Evolutionary conservation across 2,113 vertebrate genomes (phyloP).

Genomic region (Daphoenositta chrysoptera): DNA sequence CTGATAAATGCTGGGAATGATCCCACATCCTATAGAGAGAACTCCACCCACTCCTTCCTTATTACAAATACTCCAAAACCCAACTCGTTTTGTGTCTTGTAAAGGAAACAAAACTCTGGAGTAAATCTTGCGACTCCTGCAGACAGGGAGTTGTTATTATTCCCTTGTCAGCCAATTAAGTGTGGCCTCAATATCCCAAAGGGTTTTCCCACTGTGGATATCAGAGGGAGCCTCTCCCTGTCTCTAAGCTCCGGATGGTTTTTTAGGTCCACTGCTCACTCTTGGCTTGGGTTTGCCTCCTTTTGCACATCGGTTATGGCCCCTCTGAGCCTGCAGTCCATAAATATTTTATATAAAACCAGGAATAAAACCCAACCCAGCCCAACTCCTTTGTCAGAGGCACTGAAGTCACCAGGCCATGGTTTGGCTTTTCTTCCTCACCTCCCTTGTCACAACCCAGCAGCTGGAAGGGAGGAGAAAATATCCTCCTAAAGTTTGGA

Average conservation of each 20-base stretch:
- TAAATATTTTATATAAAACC: background rate
- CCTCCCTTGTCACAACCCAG: background rate
- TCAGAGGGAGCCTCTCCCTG: background rate
- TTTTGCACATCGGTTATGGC: background rate
- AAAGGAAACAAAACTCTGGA: background rate
- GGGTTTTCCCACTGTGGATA: fast-evolving
- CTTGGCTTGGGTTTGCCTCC: background rate
- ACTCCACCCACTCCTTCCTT: background rate
- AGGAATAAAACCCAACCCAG: background rate
- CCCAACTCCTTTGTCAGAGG: background rate
- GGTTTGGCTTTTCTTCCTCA: background rate
- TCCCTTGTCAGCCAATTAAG: background rate
- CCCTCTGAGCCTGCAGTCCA: background rate
- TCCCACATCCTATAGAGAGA: background rate
- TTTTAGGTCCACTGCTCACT: background rate
- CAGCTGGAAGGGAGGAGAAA: background rate
- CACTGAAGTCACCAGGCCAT: background rate
- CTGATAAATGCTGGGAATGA: background rate
- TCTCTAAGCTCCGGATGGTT: background rate
- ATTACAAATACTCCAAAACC: background rate
- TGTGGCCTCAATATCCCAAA: background rate
- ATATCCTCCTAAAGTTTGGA: background rate
- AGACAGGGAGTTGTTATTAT: background rate
- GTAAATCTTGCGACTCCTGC: background rate
- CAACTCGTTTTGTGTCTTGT: background rate